Conservation (phyloP, 37 sponge, comb jelly and placozoan genomes). For the Diacarnus erythraeanus region DNA sequence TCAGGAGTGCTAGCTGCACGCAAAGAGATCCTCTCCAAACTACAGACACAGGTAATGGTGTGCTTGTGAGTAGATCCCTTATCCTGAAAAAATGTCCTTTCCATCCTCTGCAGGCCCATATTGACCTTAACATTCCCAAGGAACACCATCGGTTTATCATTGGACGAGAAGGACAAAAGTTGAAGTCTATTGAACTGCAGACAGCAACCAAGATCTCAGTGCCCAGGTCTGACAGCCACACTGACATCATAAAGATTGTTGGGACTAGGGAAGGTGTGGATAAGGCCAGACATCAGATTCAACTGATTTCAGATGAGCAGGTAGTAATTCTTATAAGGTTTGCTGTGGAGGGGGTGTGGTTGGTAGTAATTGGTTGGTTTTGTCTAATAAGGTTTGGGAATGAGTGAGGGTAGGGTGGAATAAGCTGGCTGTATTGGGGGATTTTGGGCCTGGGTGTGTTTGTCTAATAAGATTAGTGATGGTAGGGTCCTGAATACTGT, state of each 20-base stretch:
- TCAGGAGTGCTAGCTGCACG: constrained; percentile 66
- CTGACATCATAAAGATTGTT: constrained; percentile 77
- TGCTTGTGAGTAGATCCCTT: background rate
- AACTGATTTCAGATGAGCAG: constrained; percentile 86
- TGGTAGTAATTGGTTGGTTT: background rate
- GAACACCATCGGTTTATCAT: constrained; percentile 82
- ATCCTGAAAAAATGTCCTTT: background rate
- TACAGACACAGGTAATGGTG: constrained; percentile 77
- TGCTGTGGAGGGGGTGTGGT: background rate
- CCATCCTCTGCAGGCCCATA: constrained; percentile 23
- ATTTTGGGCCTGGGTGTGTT: no score
- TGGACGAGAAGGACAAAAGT: constrained; percentile 62
- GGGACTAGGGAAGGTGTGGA: constrained; percentile 92
- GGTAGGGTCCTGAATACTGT: no score
- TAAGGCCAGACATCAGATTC: constrained; percentile 81
- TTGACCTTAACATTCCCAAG: constrained; percentile 78
- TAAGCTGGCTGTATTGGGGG: no score
- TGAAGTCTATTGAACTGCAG: constrained; percentile 69
- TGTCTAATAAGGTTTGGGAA: no score
- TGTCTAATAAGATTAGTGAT: no score
- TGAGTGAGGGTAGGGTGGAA: no score
- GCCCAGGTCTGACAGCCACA: constrained; percentile 63
- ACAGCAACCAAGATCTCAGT: constrained; percentile 83
- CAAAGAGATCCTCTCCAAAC: constrained; percentile 53
- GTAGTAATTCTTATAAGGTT: constrained; percentile 44